Base-by-base conservation (phyloP, 1,140 invertebrate species). In the Aphelinus atriplicis region DNA sequence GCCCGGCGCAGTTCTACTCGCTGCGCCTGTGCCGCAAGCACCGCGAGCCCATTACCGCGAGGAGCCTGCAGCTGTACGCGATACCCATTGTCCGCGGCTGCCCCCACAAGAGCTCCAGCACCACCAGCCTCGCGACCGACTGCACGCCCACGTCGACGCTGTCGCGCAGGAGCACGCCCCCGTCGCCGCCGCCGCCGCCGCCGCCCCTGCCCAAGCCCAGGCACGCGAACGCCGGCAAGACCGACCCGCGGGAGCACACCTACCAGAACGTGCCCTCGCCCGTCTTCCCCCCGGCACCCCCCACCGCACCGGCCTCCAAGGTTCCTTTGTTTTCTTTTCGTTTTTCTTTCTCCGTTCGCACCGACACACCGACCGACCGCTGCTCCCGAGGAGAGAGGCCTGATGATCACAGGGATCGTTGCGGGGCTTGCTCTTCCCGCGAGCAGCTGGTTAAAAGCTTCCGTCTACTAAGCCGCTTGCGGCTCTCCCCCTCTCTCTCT, bases 191-290 rank as follows among this genome's bases (percentile, higher is more conserved):
- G 57, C 48, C 71, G 53, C 76, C 74, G 70, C 66, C 78, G 7
- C 86, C 85, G 26, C 88, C 89, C 3, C 71, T 86, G 2, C 88
- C 88, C 3, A 85, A 86, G 10, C 88, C 88, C 4, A 83, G 88
- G 79, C 1, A 3, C 4, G 85, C 80, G 48, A 26, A 26, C 26
- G 78, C 75, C 48, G 82, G 79, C 79, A 84, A 80, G 79, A 83
- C 82, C 51, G 84, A 88, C 72, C 82, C 84, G 57, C 80, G 83
- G 43, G 85, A 88, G 82, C 89, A 90, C 80, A 89, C 86, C 9
- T 90, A 90, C 78, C 89, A 90, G 84, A 90, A 90, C 78, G 86
- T 90, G 64, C 88, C 89, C 68, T 82, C 86, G 71, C 87, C 89
- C 66, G 85, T 89, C 75, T 86, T 83, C 80, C 87, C 88, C 42